A percentile compares a stretch with the other conserved stretches of the same genome.
These are phyloP conservation scores for Synergus japonicus DNA, from an alignment of 2,888 invertebrate species.

Conservation along the genomic window DNA sequence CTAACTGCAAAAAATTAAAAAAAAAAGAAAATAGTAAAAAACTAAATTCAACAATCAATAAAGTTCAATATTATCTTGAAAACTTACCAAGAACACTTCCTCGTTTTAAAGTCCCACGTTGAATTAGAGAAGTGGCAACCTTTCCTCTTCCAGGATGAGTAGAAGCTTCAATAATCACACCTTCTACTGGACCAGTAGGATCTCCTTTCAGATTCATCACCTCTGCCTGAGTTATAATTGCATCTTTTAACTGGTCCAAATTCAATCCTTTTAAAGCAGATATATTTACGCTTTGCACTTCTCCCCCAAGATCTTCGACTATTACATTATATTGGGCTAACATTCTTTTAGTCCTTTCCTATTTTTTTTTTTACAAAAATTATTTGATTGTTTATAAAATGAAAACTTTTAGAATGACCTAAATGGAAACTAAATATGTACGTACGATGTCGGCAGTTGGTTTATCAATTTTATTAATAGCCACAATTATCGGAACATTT, in stretches of 20 bases:
- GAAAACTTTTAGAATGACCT: not conserved
- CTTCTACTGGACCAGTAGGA: conserved; percentile 91
- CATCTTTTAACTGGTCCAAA: conserved; percentile 88
- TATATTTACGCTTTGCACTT: conserved; percentile 92
- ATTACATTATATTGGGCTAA: conserved; percentile 88
- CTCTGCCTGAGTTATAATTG: conserved; percentile 90
- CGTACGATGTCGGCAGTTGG: conserved; percentile 92
- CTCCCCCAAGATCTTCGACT: conserved; percentile 94
- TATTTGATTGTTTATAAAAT: not conserved
- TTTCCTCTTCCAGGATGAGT: conserved; percentile 84
- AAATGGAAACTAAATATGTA: conserved; percentile 76
- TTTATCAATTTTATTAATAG: conserved; percentile 99
- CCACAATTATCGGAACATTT: conserved; percentile 94
- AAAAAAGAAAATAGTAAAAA: not conserved
- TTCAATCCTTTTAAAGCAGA: conserved; percentile 93
- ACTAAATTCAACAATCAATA: not conserved
- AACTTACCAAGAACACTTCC: conserved; percentile 78
- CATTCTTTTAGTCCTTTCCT: conserved; percentile 87
- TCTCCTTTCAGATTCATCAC: conserved; percentile 92
- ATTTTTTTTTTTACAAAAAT: conserved; percentile 50
- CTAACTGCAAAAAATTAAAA: conserved; percentile 81
- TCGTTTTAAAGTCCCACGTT: conserved; percentile 81
- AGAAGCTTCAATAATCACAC: conserved; percentile 92
- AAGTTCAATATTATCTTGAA: not conserved
- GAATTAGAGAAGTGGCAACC: conserved; percentile 81